A percentile compares a stretch with the other conserved stretches of the same genome.
These are phyloP conservation scores for Mamestra brassicae DNA, from an alignment of 2,888 invertebrate species.

Conservation along the genomic window DNA sequence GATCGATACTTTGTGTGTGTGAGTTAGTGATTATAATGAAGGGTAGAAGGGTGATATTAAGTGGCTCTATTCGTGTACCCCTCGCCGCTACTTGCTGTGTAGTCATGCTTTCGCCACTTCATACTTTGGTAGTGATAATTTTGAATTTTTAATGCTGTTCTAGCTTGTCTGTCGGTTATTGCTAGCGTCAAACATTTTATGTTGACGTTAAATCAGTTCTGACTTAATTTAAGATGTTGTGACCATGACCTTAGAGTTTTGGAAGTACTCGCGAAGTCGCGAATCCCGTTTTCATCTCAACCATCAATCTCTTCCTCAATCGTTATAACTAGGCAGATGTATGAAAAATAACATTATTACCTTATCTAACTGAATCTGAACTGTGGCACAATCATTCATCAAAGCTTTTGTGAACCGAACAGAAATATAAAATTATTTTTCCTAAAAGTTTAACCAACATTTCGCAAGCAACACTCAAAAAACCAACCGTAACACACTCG, in stretches of 20 bases:
- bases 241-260: neutral
- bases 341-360: neutral
- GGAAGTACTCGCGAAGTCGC: too few relatives aligned
- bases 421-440: slow-evolving; percentile 2
- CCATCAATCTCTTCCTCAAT: neutral
- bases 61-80: slow-evolving; percentile 89
- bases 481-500: slow-evolving; percentile 24
- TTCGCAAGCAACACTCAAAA: slow-evolving; percentile 23
- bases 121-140: slow-evolving; percentile 83
- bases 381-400: neutral
- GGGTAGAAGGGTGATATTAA: slow-evolving; percentile 90
- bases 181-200: neutral
- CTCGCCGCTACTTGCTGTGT: slow-evolving; percentile 81
- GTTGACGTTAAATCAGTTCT: neutral
- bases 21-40: slow-evolving; percentile 89
- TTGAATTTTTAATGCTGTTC: slow-evolving; percentile 65
- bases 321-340: neutral
- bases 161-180: neutral
- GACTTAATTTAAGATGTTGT: neutral
- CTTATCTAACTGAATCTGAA: neutral
- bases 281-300: neutral
- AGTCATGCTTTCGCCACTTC: slow-evolving; percentile 88
- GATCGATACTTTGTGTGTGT: slow-evolving; percentile 88
- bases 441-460: slow-evolving; percentile 13
- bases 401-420: neutral